These are phyloP conservation scores for Phocides pigmalion DNA, from an alignment of 1,140 invertebrate genomes.

Conservation along the genomic window DNA sequence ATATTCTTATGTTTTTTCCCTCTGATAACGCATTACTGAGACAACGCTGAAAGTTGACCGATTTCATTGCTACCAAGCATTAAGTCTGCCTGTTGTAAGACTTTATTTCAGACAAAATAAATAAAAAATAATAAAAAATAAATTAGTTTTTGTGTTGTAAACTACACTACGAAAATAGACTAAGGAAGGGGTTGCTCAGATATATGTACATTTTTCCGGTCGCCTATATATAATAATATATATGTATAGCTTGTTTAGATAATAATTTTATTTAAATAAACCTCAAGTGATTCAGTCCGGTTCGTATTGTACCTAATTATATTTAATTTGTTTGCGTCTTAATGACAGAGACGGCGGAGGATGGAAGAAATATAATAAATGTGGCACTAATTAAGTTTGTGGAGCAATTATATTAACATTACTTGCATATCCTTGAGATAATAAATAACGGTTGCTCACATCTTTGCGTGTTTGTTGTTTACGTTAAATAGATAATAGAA, in stretches of 20 bases:
- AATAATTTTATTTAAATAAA: slow-evolving; percentile 9
- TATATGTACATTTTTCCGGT: too few species aligned
- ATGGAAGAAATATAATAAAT: slow-evolving; percentile 29
- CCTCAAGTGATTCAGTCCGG: slow-evolving; percentile 4
- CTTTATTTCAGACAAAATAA: too few species aligned
- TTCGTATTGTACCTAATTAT: slow-evolving; percentile 12
- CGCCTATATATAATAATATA: too few species aligned
- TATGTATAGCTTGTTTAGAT: background rate
- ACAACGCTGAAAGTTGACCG: too few species aligned
- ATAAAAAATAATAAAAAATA: too few species aligned
- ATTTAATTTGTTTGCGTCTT: slow-evolving; percentile 26
- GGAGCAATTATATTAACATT: slow-evolving; percentile 35
- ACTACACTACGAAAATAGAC: too few species aligned
- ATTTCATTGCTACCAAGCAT: too few species aligned
- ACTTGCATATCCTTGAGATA: slow-evolving; percentile 34
- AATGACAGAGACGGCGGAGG: slow-evolving; percentile 14
- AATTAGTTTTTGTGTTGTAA: too few species aligned
- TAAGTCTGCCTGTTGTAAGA: too few species aligned
- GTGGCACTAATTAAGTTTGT: slow-evolving; percentile 32
- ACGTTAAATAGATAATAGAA: slow-evolving; percentile 26
- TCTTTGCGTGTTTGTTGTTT: slow-evolving; percentile 24
- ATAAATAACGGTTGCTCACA: slow-evolving; percentile 25
- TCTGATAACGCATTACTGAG: too few species aligned
- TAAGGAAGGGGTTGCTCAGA: too few species aligned
- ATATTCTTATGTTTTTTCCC: too few species aligned